Percentiles rank a stretch among this genome's conserved stretches.
phyloP scores from a whole-genome alignment of 2,113 vertebrate genomes.

The Cervus canadensis region DNA sequence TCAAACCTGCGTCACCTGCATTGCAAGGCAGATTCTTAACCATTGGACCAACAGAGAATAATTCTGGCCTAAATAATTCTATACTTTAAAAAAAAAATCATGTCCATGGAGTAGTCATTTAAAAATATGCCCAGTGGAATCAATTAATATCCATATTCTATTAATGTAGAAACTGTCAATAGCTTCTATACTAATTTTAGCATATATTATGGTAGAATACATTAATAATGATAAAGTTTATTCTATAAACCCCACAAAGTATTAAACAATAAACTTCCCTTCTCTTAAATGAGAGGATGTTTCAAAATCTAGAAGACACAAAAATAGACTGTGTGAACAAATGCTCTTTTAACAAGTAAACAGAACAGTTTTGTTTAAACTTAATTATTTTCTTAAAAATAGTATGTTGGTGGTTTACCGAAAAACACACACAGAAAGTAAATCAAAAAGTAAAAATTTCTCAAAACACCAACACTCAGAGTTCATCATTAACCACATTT shows the following conservation, averaged over 20 bases:
- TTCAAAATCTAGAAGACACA: not conserved
- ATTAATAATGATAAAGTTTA: not conserved
- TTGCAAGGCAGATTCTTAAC: not conserved
- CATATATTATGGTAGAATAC: not conserved
- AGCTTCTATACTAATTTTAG: conserved; percentile 9
- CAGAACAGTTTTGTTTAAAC: not conserved
- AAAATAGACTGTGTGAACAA: not conserved
- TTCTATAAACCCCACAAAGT: not conserved
- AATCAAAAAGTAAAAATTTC: not conserved
- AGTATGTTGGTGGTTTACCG: not conserved
- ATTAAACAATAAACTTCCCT: not conserved
- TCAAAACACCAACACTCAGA: not conserved
- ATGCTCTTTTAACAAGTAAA: not conserved
- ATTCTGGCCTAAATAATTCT: not conserved
- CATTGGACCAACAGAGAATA: not conserved
- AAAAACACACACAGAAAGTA: not conserved
- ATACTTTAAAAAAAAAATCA: not conserved
- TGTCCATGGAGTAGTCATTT: not conserved
- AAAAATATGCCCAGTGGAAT: not conserved
- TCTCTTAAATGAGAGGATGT: not conserved
- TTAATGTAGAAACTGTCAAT: not conserved
- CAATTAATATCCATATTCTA: not conserved
- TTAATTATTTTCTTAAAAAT: not conserved
- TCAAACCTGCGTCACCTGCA: not conserved
- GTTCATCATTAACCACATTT: not conserved